Evolutionary conservation across 2,113 vertebrate species (phyloP).

Genomic region (Seriola quinqueradiata): DNA sequence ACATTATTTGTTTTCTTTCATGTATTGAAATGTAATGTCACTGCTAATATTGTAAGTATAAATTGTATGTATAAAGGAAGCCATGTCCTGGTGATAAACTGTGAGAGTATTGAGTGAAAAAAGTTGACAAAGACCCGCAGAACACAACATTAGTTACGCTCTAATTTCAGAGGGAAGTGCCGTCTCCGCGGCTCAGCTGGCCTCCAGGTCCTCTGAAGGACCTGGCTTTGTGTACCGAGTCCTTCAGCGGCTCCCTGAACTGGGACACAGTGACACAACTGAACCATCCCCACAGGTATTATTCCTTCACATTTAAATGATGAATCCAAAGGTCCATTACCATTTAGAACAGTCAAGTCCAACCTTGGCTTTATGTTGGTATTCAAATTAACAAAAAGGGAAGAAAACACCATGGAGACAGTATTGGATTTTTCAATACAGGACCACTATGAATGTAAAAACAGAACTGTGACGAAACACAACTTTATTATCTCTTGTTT

Average conservation of each 20-base stretch:
- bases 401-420: no score
- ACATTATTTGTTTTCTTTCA: background rate
- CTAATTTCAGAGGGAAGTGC: slow-evolving; percentile 11
- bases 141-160: background rate
- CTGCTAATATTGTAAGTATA: background rate
- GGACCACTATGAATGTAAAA: background rate
- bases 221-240: background rate
- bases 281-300: background rate
- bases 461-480: background rate
- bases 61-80: no score
- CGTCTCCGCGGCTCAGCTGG: background rate
- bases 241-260: slow-evolving; percentile 26
- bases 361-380: background rate
- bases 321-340: background rate
- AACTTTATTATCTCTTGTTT: background rate
- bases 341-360: background rate
- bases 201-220: background rate
- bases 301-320: slow-evolving; percentile 1
- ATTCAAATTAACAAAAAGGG: background rate
- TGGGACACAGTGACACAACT: slow-evolving; percentile 5
- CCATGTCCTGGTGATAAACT: no score
- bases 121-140: background rate
- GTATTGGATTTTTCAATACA: background rate
- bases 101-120: background rate
- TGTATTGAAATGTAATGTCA: background rate